These are phyloP conservation scores for Cydia fagiglandana DNA, from an alignment of 1,140 invertebrate genomes.

Conservation along the genomic window DNA sequence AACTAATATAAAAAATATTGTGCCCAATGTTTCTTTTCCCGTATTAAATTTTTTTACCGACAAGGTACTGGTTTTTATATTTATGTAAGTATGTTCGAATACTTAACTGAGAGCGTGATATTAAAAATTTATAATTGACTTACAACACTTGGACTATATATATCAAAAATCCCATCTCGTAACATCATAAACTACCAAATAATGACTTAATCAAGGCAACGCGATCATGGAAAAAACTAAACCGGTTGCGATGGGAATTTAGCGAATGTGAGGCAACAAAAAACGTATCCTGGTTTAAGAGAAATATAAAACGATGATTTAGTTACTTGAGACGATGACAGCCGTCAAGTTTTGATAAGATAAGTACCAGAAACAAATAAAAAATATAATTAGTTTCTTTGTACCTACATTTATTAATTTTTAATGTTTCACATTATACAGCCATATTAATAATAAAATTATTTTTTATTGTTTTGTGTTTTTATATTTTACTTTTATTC, in stretches of 20 bases:
- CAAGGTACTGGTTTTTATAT: background rate
- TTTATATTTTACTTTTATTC: too few species aligned
- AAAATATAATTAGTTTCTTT: background rate
- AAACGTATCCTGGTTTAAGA: constrained; percentile 22
- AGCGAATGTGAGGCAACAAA: constrained; percentile 4
- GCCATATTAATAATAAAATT: too few species aligned
- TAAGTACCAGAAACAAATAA: background rate
- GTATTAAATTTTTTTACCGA: too few species aligned
- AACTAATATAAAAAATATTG: too few species aligned
- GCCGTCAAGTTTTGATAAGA: background rate
- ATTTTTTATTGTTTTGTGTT: too few species aligned
- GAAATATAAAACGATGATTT: constrained; percentile 17
- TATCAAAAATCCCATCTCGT: background rate
- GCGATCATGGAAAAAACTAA: background rate
- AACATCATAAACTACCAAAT: constrained; percentile 15
- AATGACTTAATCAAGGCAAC: constrained; percentile 26
- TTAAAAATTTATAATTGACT: background rate
- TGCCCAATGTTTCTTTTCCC: too few species aligned
- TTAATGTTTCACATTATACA: too few species aligned
- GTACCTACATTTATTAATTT: background rate
- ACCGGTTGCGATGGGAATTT: constrained; percentile 22
- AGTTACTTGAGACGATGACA: background rate
- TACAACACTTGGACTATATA: background rate
- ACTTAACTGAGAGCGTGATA: background rate
- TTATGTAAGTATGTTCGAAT: background rate